Evolutionary conservation across 2,113 vertebrate species (phyloP).

Genomic region (Spea bombifrons): DNA sequence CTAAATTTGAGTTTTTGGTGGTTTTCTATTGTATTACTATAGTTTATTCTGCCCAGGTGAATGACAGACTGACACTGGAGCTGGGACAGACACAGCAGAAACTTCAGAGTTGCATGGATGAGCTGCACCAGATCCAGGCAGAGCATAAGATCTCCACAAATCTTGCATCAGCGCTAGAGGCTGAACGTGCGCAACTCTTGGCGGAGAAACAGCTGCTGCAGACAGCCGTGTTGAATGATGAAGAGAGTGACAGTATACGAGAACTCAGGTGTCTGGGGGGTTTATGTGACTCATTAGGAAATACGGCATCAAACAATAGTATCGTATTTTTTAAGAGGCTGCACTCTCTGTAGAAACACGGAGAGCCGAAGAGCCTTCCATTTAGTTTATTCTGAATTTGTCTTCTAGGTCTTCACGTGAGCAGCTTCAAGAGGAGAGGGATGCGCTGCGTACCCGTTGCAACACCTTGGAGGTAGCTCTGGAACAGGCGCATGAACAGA

Average conservation of each 20-base stretch:
- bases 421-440: slow-evolving; percentile 57
- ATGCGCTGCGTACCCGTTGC: slow-evolving; percentile 54
- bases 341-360: too few species aligned
- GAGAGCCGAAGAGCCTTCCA: background rate
- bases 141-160: slow-evolving; percentile 51
- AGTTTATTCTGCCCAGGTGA: slow-evolving; percentile 53
- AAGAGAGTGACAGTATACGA: background rate
- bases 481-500: slow-evolving; percentile 44
- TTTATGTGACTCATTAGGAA: background rate
- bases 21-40: background rate
- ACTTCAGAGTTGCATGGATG: slow-evolving; percentile 49
- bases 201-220: slow-evolving; percentile 59
- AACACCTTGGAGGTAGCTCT: slow-evolving; percentile 53
- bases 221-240: slow-evolving; percentile 25
- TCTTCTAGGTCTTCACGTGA: slow-evolving; percentile 55
- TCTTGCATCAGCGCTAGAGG: slow-evolving; percentile 56
- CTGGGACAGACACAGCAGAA: slow-evolving; percentile 53
- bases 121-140: slow-evolving; percentile 57
- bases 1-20: background rate
- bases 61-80: slow-evolving; percentile 59
- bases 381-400: background rate
- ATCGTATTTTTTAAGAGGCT: too few species aligned
- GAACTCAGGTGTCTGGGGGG: slow-evolving; percentile 15
- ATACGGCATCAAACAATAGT: too few species aligned
- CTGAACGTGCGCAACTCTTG: slow-evolving; percentile 53